Percentiles rank a stretch among this genome's conserved stretches.
phyloP scores from a whole-genome alignment of 2,888 invertebrate genomes.

The Epinotia nisella region DNA sequence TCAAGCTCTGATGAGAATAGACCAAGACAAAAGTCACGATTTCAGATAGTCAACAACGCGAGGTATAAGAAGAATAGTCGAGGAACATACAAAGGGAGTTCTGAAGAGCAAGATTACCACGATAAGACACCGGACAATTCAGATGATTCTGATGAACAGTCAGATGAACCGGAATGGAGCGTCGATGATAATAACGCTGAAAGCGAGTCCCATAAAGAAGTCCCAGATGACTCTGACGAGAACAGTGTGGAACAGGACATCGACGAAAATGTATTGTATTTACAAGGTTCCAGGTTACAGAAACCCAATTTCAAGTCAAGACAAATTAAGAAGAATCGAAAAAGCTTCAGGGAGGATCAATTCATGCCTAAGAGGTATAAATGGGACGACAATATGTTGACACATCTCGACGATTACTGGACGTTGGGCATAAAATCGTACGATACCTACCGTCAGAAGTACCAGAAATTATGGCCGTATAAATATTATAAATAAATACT shows the following conservation, averaged over 20 bases:
- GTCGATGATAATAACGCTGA: neutral
- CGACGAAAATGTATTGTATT: neutral
- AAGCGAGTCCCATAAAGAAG: neutral
- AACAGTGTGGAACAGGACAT: neutral
- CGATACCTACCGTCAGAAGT: neutral
- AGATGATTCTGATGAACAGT: neutral
- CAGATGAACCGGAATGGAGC: neutral
- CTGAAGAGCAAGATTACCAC: neutral
- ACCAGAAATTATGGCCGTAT: neutral
- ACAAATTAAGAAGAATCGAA: neutral
- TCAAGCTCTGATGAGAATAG: neutral
- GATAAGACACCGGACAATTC: no score
- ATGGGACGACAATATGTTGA: neutral
- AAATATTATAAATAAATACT: neutral
- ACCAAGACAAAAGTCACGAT: neutral
- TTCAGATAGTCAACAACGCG: neutral
- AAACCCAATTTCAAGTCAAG: neutral
- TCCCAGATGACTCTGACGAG: neutral
- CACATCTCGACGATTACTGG: neutral
- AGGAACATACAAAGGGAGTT: neutral
- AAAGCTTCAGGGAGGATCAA: neutral
- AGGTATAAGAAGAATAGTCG: neutral
- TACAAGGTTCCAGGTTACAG: neutral
- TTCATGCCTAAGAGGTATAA: slow-evolving; percentile 4
- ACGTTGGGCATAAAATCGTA: neutral